These are phyloP conservation scores for Drosophila ustulata DNA, from an alignment of 2,888 invertebrate species.

Conservation along the genomic window DNA sequence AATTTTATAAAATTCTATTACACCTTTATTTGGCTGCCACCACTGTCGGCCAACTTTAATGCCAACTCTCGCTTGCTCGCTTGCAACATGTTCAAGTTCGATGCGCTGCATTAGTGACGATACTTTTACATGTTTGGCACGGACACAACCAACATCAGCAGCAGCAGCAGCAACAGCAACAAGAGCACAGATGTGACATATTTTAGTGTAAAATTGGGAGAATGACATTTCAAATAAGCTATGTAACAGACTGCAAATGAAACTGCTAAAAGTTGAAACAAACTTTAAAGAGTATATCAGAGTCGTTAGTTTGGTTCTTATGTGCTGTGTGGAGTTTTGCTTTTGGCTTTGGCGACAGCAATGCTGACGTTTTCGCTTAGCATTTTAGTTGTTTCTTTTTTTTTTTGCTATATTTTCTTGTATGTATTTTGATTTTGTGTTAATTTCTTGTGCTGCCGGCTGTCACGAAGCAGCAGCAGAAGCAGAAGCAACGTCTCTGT, in stretches of 20 bases:
- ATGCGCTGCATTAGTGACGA: conserved; percentile 45
- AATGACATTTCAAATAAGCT: not conserved
- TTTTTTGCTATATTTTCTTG: conserved; percentile 19
- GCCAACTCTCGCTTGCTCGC: conserved; percentile 42
- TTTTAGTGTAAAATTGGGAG: not conserved
- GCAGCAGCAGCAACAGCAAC: conserved; percentile 5
- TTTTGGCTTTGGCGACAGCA: conserved; percentile 30
- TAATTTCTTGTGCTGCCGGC: conserved; percentile 71
- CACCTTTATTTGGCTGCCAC: not conserved
- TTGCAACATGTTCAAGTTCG: conserved; percentile 69
- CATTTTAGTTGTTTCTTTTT: conserved; percentile 35
- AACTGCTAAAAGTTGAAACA: not conserved
- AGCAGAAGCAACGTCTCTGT: conserved; percentile 21
- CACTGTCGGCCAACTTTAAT: conserved; percentile 17
- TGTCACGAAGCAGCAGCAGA: conserved; percentile 32
- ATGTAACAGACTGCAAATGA: not conserved
- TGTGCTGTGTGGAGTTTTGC: conserved; percentile 10
- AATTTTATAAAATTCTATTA: not conserved
- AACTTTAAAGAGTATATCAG: conserved; percentile 20
- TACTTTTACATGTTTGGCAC: conserved; percentile 11
- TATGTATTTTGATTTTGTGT: conserved; percentile 64
- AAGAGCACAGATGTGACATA: conserved; percentile 1
- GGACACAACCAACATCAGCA: conserved; percentile 8
- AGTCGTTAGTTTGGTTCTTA: not conserved
- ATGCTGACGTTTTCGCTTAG: conserved; percentile 58